Evolutionary conservation across 2,113 vertebrate species (phyloP), one percentile per base, ranked within the genome.

Genomic region (Bagarius yarrelli): DNA sequence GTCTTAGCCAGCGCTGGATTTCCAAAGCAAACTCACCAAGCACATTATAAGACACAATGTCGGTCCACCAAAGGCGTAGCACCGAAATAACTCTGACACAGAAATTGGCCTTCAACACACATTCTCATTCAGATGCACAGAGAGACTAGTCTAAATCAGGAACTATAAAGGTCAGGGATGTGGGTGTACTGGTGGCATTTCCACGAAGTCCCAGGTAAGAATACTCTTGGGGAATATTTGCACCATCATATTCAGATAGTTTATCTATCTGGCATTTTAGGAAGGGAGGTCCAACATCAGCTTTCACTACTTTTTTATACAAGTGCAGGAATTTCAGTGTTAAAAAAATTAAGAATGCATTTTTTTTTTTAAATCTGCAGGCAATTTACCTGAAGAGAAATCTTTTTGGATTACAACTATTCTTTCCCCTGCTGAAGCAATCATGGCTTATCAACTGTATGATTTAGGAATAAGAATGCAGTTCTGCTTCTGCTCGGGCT

Each of bases 261-360:
- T 86, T 86, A 86, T 86, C 82, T 79, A 84, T 71, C 61, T 86
- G 80, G 76, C 85, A 82, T 84, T 84, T 81, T 63, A 79, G 76
- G 64, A 64, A 30, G 81, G 70, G 50, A 83, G 71, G 76, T 81
- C 72, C 52, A 80, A 71, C 47, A 53, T 55, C 50, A 70, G 47
- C 67, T 40, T 78, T 76, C 61, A 59, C 32, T 76, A 53, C 23
- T 25, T 69, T n/a, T 70, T 16, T 2, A 30, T 21, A 1, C 34
- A 21, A 76, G 52, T 47, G 8, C 4, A 47, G 36, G 52, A 23
- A 53, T 81, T 50, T 53, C 53, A 44, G 12, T 44, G 40, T 78
- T 57, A 57, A 75, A 55, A 18, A 44, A n/a, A 47, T 71, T 55
- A 85, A 76, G 64, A 69, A 81, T 36, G 71, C 30, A 63, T 63